phyloP scores from a whole-genome alignment of 92 coral and sea anemone species.

The Desmophyllum pertusum region DNA sequence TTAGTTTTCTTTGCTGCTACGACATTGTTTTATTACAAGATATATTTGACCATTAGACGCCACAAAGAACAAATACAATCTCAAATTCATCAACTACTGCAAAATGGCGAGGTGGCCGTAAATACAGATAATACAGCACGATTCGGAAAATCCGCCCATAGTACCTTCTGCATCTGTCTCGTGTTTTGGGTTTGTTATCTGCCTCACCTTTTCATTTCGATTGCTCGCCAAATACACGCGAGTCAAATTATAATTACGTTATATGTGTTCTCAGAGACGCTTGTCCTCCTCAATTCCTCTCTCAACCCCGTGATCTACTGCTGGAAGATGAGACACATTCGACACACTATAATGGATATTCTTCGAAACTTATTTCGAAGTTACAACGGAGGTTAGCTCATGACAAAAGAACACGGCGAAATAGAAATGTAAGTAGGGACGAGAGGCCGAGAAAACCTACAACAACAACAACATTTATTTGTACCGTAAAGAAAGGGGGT shows the following conservation, averaged over 20 bases:
- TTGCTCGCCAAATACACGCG: background rate
- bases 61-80: slow-evolving; percentile 14
- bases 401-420: too few relatives aligned
- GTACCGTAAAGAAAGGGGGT: too few relatives aligned
- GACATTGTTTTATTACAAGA: background rate
- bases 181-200: slow-evolving; percentile 3
- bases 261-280: background rate
- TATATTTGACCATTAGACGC: slow-evolving; percentile 1
- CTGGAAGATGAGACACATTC: slow-evolving; percentile 8
- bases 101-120: background rate
- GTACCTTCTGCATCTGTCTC: background rate
- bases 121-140: background rate
- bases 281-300: background rate
- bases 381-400: too few relatives aligned
- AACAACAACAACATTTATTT: too few relatives aligned
- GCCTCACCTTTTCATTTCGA: background rate
- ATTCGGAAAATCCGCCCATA: background rate
- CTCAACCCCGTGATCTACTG: slow-evolving; percentile 14
- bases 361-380: background rate
- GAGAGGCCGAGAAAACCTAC: too few relatives aligned
- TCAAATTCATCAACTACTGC: background rate
- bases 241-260: too few relatives aligned
- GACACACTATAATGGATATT: background rate
- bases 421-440: too few relatives aligned
- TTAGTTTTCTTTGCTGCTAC: background rate